Evolutionary conservation across 2,113 vertebrate genomes (phyloP).

Genomic region (Oenanthe melanoleuca): DNA sequence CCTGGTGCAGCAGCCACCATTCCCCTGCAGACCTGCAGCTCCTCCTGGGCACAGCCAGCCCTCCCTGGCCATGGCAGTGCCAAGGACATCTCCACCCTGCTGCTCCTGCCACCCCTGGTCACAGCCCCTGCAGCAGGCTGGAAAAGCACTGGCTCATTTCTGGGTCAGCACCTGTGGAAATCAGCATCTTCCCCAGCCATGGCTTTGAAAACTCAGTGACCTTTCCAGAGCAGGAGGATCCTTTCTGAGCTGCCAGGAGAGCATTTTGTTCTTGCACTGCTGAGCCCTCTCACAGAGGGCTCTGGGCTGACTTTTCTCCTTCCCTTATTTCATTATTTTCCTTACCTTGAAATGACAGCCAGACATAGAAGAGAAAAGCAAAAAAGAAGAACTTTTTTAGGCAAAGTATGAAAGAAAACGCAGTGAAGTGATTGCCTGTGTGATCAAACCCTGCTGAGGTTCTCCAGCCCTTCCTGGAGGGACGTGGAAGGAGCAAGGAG

Average conservation of each 20-base stretch:
- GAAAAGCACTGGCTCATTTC: neutral
- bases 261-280: neutral
- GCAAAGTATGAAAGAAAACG: neutral
- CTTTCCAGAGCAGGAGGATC: neutral
- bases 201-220: neutral
- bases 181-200: neutral
- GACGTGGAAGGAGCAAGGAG: fast-evolving
- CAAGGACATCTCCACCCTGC: neutral
- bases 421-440: neutral
- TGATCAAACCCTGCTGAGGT: neutral
- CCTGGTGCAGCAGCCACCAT: neutral
- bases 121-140: too few relatives aligned
- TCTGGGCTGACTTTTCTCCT: neutral
- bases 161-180: neutral
- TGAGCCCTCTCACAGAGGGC: neutral
- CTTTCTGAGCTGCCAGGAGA: neutral
- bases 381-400: neutral
- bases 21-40: neutral
- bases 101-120: neutral
- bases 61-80: neutral
- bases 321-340: neutral
- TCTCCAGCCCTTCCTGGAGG: neutral
- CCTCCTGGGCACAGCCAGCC: neutral
- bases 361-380: neutral
- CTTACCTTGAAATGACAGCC: neutral